Percentiles rank a stretch among this genome's conserved stretches.
These are phyloP conservation scores for Tachuris rubrigastra DNA, from an alignment of 2,113 vertebrate genomes.

Conservation along the genomic window DNA sequence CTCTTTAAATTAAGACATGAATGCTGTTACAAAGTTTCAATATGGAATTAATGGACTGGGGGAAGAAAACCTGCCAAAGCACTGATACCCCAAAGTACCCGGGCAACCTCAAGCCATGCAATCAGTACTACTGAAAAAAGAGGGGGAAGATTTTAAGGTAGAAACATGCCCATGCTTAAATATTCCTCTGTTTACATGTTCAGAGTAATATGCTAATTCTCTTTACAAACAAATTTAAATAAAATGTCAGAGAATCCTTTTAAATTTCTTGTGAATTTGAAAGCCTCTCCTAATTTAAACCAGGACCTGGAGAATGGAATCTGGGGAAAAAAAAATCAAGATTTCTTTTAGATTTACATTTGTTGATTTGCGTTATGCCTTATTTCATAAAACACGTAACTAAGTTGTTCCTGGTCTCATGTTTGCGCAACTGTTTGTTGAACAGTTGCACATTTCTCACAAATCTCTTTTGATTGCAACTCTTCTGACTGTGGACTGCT, in stretches of 20 bases:
- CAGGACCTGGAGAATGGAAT: background rate
- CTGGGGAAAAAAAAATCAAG: background rate
- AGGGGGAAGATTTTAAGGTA: background rate
- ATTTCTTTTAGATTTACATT: conserved; percentile 35
- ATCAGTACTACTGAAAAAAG: background rate
- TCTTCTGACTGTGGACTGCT: background rate
- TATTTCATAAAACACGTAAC: conserved; percentile 34
- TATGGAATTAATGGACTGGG: background rate
- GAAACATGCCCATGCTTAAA: background rate
- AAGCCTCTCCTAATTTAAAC: background rate
- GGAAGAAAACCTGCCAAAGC: background rate
- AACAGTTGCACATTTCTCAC: background rate
- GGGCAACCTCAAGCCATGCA: background rate
- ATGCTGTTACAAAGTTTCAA: background rate
- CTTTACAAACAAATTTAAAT: background rate
- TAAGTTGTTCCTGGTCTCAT: background rate
- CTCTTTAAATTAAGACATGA: background rate
- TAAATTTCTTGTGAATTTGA: background rate
- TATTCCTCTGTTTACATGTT: background rate
- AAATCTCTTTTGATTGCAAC: background rate
- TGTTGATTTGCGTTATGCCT: conserved; percentile 23
- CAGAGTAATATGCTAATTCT: background rate
- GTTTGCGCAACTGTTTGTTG: background rate
- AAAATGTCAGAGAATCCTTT: background rate
- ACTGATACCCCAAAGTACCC: background rate